Evolutionary conservation across 2,113 vertebrate genomes (phyloP), one percentile per base, ranked within the genome.

Genomic region (Phaethon lepturus): DNA sequence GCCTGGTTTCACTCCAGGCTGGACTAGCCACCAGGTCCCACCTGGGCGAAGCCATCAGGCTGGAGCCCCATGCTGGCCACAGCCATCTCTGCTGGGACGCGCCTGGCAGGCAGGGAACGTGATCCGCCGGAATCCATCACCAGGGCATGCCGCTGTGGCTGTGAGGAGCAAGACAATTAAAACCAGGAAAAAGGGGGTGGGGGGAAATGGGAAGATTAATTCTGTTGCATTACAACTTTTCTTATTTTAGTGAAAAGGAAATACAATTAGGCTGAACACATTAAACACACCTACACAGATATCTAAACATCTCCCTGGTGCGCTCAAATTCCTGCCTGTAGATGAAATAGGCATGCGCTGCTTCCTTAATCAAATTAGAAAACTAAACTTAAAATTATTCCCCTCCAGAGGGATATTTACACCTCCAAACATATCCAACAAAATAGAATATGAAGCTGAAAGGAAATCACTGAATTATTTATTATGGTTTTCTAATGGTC

Each of bases 261-360:
- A 98, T 95, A 97, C 96, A 97, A 97, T 98, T 97, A 98, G 92
- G 82, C 5, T 20, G 95, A 96, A 78, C 42, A 96, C 96, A 98
- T 97, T 98, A 98, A 98, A 97, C 98, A 98, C 97, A 97, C 98
- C 98, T 98, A 98, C 98, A 84, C 96, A 74, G 93, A 93, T 90
- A 95, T 79, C 81, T 11, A 63, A 98, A 86, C 72, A 55, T 90
- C 89, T 98, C 97, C 97, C 97, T 26, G 38, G 83, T 63, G 96
- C 89, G 28, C 79, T 28, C 7, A 12, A 90, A 74, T 12, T 40
- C 91, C 80, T 91, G 59, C 60, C 95, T 95, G 85, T 8, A 60
- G 77, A 83, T 71, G 59, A 86, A 95, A 91, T 44, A 52, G 50
- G 76, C 77, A 95, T 90, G 69, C 53, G 3, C 73, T 11, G 6